Evolutionary conservation across 2,113 vertebrate species (phyloP).

Genomic region (Pyrgilauda ruficollis): DNA sequence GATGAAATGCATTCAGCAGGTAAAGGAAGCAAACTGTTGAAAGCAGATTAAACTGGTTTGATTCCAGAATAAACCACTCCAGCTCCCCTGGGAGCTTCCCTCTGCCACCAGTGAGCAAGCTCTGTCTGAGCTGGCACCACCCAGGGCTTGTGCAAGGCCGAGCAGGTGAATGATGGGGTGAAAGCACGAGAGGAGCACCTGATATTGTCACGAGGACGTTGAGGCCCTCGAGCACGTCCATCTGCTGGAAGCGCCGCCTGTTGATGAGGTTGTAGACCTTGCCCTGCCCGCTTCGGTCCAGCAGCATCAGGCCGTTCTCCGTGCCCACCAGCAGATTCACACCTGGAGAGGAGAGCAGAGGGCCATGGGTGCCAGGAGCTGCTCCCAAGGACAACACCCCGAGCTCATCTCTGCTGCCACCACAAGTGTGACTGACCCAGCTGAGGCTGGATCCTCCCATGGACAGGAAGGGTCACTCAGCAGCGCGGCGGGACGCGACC

Average conservation of each 20-base stretch:
- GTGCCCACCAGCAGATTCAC: conserved; percentile 97
- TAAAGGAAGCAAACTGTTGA: not conserved
- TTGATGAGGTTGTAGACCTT: conserved; percentile 99
- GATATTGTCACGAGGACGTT: conserved; percentile 99
- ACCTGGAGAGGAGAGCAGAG: conserved; percentile 70
- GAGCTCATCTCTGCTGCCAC: not conserved
- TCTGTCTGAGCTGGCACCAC: not conserved
- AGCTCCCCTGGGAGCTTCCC: not conserved
- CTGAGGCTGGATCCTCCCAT: not conserved
- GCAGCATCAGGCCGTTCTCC: conserved; percentile 95
- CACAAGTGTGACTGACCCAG: rapidly evolving
- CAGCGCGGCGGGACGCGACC: rapidly evolving
- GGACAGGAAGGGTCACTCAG: not conserved
- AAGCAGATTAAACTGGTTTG: not conserved
- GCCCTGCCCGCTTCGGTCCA: conserved; percentile 95
- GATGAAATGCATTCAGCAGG: not conserved
- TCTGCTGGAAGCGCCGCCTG: conserved; percentile 95
- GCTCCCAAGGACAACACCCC: not conserved
- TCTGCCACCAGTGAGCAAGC: not conserved
- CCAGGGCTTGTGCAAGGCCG: rapidly evolving
- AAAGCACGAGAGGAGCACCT: conserved; percentile 63
- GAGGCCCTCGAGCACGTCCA: conserved; percentile 97
- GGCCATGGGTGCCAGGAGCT: not conserved
- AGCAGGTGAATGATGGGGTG: not conserved
- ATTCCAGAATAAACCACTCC: not conserved